Conservation (phyloP, 2,888 invertebrate genomes). For the Ormyrus nitidulus region DNA sequence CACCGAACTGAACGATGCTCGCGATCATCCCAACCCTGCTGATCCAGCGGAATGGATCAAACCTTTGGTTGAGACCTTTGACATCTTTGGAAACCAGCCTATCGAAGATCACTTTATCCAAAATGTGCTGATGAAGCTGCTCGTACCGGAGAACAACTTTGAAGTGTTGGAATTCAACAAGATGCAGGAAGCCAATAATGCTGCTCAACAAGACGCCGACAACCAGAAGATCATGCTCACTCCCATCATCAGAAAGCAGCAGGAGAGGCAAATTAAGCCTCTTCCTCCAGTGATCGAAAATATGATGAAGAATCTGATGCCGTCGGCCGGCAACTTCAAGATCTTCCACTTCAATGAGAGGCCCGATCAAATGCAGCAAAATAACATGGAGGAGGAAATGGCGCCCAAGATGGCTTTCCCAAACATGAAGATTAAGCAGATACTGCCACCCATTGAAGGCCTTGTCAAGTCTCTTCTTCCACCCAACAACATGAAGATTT, state of each 20-base stretch:
- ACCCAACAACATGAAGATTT: constrained; percentile 44
- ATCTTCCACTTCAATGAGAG: constrained; percentile 54
- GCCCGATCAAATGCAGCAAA: constrained; percentile 21
- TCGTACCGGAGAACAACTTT: constrained; percentile 52
- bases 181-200: constrained; percentile 47
- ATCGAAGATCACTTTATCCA: constrained; percentile 53
- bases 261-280: constrained; percentile 25
- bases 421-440: constrained; percentile 40
- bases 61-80: constrained; percentile 53
- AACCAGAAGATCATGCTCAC: constrained; percentile 32
- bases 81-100: constrained; percentile 54
- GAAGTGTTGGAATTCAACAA: constrained; percentile 55
- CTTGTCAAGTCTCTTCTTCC: constrained; percentile 46
- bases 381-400: constrained; percentile 47
- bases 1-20: constrained; percentile 44
- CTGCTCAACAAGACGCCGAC: constrained; percentile 23
- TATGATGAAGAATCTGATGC: constrained; percentile 48
- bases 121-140: constrained; percentile 51
- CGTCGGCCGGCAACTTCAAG: constrained; percentile 49
- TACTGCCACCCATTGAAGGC: constrained; percentile 45
- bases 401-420: constrained; percentile 28
- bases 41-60: constrained; percentile 55
- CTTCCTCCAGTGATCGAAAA: constrained; percentile 45
- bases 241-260: constrained; percentile 18
- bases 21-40: constrained; percentile 49